phyloP scores from a whole-genome alignment of 1,140 invertebrate genomes.

The Diploscapter pachys region DNA sequence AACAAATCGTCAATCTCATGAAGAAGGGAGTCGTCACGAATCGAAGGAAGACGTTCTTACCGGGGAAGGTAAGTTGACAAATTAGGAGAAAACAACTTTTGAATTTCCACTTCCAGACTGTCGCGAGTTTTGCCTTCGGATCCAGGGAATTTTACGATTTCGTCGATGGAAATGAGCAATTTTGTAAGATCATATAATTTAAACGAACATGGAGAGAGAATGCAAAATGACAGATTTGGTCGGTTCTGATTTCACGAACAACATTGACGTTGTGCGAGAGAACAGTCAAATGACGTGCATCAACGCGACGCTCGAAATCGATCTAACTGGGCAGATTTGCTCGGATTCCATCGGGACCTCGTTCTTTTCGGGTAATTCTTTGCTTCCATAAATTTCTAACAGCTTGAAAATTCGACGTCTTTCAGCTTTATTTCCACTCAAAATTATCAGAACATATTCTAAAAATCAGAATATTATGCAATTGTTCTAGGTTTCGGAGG shows the following conservation, averaged over 20 bases:
- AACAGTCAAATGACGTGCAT: conserved; percentile 91
- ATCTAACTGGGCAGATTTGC: conserved; percentile 86
- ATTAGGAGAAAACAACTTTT: background rate
- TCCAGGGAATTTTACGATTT: conserved; percentile 82
- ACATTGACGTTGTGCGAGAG: conserved; percentile 73
- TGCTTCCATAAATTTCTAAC: background rate
- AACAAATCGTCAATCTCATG: conserved; percentile 81
- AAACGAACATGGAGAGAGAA: too few species aligned
- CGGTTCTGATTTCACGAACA: conserved; percentile 80
- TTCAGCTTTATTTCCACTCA: background rate
- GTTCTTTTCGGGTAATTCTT: conserved; percentile 77
- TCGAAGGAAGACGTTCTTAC: conserved; percentile 73
- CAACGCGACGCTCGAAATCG: conserved; percentile 91
- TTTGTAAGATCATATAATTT: conserved; percentile 33
- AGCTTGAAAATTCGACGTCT: conserved; percentile 7
- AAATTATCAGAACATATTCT: too few species aligned
- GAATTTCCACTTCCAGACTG: conserved; percentile 45
- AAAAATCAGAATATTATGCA: too few species aligned
- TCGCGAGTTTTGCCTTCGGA: conserved; percentile 82
- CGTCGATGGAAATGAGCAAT: conserved; percentile 74
- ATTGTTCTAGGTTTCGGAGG: conserved; percentile 70
- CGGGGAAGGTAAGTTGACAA: conserved; percentile 69
- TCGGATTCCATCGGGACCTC: conserved; percentile 86
- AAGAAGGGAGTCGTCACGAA: conserved; percentile 79
- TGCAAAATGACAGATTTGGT: conserved; percentile 50